Evolutionary conservation across 1,140 invertebrate species (phyloP), one percentile per base, ranked within the genome.

Genomic region (Chrysopa pallens): DNA sequence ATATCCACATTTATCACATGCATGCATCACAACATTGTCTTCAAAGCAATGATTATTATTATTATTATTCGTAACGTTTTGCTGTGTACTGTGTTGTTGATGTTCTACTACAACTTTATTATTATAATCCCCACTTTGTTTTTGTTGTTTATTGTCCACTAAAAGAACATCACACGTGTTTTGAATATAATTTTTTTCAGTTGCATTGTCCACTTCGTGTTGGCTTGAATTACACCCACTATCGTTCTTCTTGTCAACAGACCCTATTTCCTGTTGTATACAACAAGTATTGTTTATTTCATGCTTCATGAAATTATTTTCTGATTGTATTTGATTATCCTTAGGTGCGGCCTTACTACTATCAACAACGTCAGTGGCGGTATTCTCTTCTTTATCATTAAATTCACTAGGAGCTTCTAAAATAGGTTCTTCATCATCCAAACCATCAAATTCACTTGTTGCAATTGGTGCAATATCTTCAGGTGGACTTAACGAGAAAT

Each of bases 181-280:
- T 43, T 35, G 23, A 38, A 13, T 29, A 41, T 44, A 23, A 40
- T 38, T 43, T 40, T 46, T 36, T 36, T 36, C 35, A n/a, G 11
- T n/a, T 36, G 35, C 35, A 36, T 36, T 36, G 35, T 38, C 8
- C 9, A 44, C 7, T 40, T 11, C 12, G 5, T 3, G 11, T 40
- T 14, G 36, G 38, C 9, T 8, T 11, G 12, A 28, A 12, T 17
- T 15, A 33, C 31, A 33, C n/a, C 31, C 8, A 12, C 8, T 12
- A 33, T 11, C 31, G 31, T 33, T 33, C 8, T 33, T 33, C n/a
- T 33, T 12, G 31, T 33, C n/a, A 11, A 11, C 31, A 33, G 31
- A 12, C n/a, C 8, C 31, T 11, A 33, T 11, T 12, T 33, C 31
- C 17, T 23, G 17, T 23, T 23, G 17, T 23, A 23, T 3, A 33